These are phyloP conservation scores for Semicossyphus pulcher DNA, from an alignment of 2,113 vertebrate genomes.

Conservation along the genomic window DNA sequence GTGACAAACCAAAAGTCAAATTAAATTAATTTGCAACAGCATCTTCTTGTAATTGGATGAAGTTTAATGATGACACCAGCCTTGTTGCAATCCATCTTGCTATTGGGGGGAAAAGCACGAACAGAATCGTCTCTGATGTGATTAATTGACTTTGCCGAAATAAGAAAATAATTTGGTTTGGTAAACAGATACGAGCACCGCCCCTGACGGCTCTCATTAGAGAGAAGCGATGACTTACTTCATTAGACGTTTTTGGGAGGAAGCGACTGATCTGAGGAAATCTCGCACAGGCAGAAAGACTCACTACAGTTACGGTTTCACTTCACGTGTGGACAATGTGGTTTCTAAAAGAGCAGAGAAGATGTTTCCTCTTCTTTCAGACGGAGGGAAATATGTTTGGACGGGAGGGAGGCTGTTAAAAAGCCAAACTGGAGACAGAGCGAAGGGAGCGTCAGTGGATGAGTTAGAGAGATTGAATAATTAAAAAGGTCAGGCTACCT, in stretches of 20 bases:
- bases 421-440: slow-evolving; percentile 41
- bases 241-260: slow-evolving; percentile 39
- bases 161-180: slow-evolving; percentile 66
- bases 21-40: slow-evolving; percentile 43
- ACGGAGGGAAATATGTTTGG: slow-evolving; percentile 40
- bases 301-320: slow-evolving; percentile 20
- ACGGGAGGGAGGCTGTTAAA: slow-evolving; percentile 26
- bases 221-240: slow-evolving; percentile 62
- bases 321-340: slow-evolving; percentile 30
- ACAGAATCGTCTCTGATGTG: slow-evolving; percentile 55
- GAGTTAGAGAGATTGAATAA: slow-evolving; percentile 81
- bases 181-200: slow-evolving; percentile 54
- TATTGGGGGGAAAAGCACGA: slow-evolving; percentile 29
- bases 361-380: slow-evolving; percentile 34
- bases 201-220: slow-evolving; percentile 67
- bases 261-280: slow-evolving; percentile 14
- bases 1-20: slow-evolving; percentile 18
- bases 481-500: slow-evolving; percentile 85
- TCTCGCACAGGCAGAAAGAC: slow-evolving; percentile 26
- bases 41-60: slow-evolving; percentile 46
- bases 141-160: slow-evolving; percentile 63
- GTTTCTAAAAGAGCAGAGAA: slow-evolving; percentile 16
- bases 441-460: slow-evolving; percentile 45
- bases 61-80: slow-evolving; percentile 33
- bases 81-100: slow-evolving; percentile 37